Base-by-base conservation (phyloP, 1,140 invertebrate genomes). In the Agrypnia vestita region DNA sequence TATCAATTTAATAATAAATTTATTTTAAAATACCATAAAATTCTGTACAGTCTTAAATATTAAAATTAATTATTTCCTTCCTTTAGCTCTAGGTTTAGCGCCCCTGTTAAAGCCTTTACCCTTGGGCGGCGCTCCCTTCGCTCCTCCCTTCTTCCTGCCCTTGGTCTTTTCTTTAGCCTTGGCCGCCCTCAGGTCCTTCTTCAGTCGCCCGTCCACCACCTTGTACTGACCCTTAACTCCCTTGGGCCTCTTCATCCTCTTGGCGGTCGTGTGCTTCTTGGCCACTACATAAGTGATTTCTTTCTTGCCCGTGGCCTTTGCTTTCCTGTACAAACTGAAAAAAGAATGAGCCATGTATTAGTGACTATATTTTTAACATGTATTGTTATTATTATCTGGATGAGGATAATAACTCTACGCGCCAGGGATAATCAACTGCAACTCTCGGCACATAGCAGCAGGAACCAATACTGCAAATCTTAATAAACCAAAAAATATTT, bases 141-240 rank as follows among this genome's bases (percentile, higher is more conserved):
- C 35, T 12, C 21, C 62, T 19, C 74, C 78, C 47, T 82, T 79
- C 61, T 78, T 76, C 49, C 87, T 86, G 80, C 88, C 88, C 17
- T 86, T 89, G 79, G 89, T 90, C 79, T 78, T 83, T 79, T 90
- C 91, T 80, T 93, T 94, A 0, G 91, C 92, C 84, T 94, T 95
- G 76, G 92, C 87, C 4, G 92, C 92, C 55, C 93, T 90, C 80
- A 94, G 90, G 87, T 99, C 98, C 89, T 99, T 99, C 88, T 99
- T 99, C 94, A 99, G 94, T 78, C 98, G 90, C 6, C 94, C 93
- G 92, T 99, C 98, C 0, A 99, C 98, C 3, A 99, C 93, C 87
- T 96, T 98, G 86, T 96, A 99, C 12, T 91, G 94, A 75, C 98
- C 98, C 88, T 97, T 97, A 0, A 98, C 93, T 19, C 97, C 97